Evolutionary conservation across 2,113 vertebrate species (phyloP), one percentile per base, ranked within the genome.

Genomic region (Ranitomeya variabilis): DNA sequence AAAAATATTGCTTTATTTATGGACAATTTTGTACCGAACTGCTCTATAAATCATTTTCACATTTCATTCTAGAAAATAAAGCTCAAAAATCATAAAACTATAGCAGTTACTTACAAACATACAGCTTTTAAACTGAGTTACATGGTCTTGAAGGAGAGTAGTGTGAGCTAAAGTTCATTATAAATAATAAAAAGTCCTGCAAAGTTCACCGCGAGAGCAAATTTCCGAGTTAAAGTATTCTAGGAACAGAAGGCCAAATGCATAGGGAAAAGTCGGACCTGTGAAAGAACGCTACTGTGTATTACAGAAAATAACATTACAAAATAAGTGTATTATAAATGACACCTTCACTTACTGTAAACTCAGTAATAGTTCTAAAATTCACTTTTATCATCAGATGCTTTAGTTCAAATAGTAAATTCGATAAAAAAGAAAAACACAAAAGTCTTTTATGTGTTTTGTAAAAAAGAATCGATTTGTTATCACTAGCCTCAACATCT

Each of bases 121-220:
- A 60, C 14, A 54, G 31, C 57, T 80, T 60, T 80, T 15, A 80
- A 57, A 82, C 37, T 64, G 26, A 64, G 8, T 62, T 37, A 37
- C 55, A 60, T 80, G 54, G 78, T 60, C 79, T 64, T 19, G 57
- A 31, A 45, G 80, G 9, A 23, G 80, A 82, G 59, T 45, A 31
- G 31, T 82, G 59, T 62, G 57, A 82, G 64, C 26, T 45, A 82
- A 62, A 45, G 26, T 64, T 82, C 55, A 37, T 81, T 81, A 37
- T 81, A 81, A 81, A 64, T 82, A 82, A 82, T 82, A 82, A 62
- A 82, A 45, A 60, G 57, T 60, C 15, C 26, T 6, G 57, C 59
- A 66, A 66, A 66, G 80, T 83, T 67, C 80, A 66, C 21, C 5
- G 15, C 5, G 21, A 69, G 81, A 69, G 64, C 18, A 54, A 6